Percentiles rank a stretch among this genome's conserved stretches.
These are phyloP conservation scores for Eudasyphora cyanicolor DNA, from an alignment of 2,888 invertebrate genomes.

Conservation along the genomic window DNA sequence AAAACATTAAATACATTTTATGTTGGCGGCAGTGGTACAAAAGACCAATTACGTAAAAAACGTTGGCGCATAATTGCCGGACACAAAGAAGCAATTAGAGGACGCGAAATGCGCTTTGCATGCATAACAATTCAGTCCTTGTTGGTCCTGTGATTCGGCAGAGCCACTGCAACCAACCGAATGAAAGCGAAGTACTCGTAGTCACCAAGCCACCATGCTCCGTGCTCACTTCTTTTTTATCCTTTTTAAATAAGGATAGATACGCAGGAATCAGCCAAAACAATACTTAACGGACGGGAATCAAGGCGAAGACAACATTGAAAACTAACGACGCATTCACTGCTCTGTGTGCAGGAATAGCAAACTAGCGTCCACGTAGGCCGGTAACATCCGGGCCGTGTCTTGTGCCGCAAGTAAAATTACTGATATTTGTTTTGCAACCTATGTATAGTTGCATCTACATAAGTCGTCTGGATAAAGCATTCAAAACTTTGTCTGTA, in stretches of 20 bases:
- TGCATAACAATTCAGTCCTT: constrained; percentile 73
- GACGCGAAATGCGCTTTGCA: constrained; percentile 75
- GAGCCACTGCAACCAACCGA: constrained; percentile 49
- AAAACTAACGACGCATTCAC: constrained; percentile 60
- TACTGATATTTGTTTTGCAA: not conserved
- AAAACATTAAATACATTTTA: constrained; percentile 56
- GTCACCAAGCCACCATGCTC: constrained; percentile 58
- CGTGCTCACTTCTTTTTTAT: constrained; percentile 30
- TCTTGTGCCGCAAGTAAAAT: not conserved
- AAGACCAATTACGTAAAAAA: constrained; percentile 74
- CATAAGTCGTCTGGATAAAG: not conserved
- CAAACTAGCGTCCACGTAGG: constrained; percentile 46
- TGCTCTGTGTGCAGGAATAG: not conserved
- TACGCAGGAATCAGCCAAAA: constrained; percentile 33
- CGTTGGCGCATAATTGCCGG: constrained; percentile 76
- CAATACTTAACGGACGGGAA: constrained; percentile 63
- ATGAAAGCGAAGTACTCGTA: constrained; percentile 23
- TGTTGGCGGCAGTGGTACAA: constrained; percentile 67
- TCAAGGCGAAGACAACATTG: constrained; percentile 26
- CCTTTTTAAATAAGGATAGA: constrained; percentile 2
- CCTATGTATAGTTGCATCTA: not conserved
- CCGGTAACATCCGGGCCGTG: constrained; percentile 33
- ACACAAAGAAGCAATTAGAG: constrained; percentile 77
- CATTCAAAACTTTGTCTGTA: not conserved
- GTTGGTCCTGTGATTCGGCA: constrained; percentile 38